Conservation (phyloP, 2,888 invertebrate genomes). For the Brachycybe producta region DNA sequence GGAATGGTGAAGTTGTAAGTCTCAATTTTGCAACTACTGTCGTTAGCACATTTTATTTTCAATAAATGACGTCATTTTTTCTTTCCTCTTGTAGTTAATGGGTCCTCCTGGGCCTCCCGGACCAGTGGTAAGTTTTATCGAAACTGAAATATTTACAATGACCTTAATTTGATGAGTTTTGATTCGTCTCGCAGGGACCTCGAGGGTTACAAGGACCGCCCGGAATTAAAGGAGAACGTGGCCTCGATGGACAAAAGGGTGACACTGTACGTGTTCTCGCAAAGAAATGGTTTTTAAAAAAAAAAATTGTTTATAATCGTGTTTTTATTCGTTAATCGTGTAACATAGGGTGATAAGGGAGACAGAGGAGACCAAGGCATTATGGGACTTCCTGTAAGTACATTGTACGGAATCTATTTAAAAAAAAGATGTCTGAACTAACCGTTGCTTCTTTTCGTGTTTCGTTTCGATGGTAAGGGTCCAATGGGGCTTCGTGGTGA, state of each 20-base stretch:
- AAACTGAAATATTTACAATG: neutral
- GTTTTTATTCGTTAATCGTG: conserved; percentile 9
- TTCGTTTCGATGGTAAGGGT: too few relatives aligned
- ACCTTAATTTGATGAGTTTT: neutral
- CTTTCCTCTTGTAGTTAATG: conserved; percentile 18
- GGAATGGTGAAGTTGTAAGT: too few relatives aligned
- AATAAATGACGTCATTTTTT: too few relatives aligned
- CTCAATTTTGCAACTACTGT: too few relatives aligned
- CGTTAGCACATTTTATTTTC: too few relatives aligned
- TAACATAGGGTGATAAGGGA: conserved; percentile 61
- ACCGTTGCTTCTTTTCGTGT: neutral
- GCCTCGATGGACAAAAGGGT: conserved; percentile 67
- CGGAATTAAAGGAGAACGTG: conserved; percentile 73
- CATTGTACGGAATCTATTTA: conserved; percentile 15
- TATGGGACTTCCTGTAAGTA: conserved; percentile 88
- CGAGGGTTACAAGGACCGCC: conserved; percentile 65
- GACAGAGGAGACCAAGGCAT: conserved; percentile 76
- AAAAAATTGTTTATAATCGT: neutral
- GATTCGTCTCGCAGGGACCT: conserved; percentile 21
- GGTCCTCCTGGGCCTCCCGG: conserved; percentile 64
- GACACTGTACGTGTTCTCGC: conserved; percentile 50
- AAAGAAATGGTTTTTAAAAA: neutral
- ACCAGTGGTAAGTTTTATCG: conserved; percentile 37
- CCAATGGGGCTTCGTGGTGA: conserved; percentile 69
- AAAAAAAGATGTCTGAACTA: neutral